Conservation (phyloP, 2,888 invertebrate genomes). For the Dasypolia templi region DNA sequence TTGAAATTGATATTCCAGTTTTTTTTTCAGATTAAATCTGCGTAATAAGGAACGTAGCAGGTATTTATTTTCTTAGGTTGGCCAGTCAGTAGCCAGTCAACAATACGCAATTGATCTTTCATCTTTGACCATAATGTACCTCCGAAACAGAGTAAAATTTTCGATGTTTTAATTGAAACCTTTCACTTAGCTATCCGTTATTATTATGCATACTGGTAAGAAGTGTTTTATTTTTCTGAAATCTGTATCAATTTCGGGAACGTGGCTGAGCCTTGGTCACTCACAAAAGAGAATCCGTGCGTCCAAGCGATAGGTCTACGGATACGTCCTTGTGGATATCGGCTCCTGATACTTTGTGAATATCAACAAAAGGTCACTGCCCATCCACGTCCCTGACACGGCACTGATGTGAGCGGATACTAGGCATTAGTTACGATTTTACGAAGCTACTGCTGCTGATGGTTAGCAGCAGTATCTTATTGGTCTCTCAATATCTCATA, state of each 20-base stretch:
- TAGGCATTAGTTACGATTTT: not conserved
- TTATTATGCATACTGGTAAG: not conserved
- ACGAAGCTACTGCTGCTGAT: not conserved
- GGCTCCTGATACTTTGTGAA: slow-evolving; percentile 1
- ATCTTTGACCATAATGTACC: not conserved
- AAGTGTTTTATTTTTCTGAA: not conserved
- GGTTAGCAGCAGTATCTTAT: not conserved
- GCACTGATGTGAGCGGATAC: not conserved
- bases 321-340: slow-evolving; percentile 1
- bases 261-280: not conserved
- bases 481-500: not conserved
- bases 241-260: not conserved
- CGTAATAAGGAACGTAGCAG: no score
- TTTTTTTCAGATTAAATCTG: no score
- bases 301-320: not conserved
- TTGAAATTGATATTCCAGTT: no score
- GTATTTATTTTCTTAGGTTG: no score
- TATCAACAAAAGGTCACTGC: slow-evolving; percentile 16
- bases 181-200: not conserved
- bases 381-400: not conserved
- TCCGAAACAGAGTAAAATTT: not conserved
- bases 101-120: not conserved
- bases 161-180: not conserved
- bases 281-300: not conserved
- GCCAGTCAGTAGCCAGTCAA: no score